phyloP scores from a whole-genome alignment of 2,888 invertebrate genomes.

The Yponomeuta plumbellus region DNA sequence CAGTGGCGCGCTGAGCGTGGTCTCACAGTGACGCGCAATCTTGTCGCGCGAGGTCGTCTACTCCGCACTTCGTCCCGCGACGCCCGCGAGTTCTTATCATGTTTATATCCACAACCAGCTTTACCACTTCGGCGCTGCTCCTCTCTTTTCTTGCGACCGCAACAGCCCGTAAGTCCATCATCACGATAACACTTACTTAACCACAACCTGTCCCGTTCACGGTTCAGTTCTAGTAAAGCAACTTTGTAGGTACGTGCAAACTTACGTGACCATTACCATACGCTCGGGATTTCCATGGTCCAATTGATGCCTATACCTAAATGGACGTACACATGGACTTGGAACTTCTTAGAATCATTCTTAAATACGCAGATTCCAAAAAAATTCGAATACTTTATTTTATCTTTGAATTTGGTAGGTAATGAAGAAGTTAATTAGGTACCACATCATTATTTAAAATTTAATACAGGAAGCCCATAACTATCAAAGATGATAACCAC shows the following conservation, averaged over 20 bases:
- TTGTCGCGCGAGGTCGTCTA: conserved; percentile 19
- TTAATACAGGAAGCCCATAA: background rate
- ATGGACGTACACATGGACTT: background rate
- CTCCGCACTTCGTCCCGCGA: conserved; percentile 15
- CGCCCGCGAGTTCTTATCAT: conserved; percentile 18
- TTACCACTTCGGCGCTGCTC: conserved; percentile 17
- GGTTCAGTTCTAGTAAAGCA: background rate
- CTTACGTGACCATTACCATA: background rate
- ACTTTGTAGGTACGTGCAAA: background rate
- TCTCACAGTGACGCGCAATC: conserved; percentile 15
- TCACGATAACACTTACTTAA: background rate
- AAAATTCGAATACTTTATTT: too few relatives aligned
- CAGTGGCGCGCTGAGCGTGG: background rate
- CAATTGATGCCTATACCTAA: background rate
- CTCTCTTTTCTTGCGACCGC: conserved; percentile 16
- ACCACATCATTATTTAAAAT: too few relatives aligned
- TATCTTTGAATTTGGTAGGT: too few relatives aligned
- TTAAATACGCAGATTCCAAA: too few relatives aligned
- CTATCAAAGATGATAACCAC: background rate
- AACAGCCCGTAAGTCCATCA: conserved; percentile 21
- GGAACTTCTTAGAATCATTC: background rate
- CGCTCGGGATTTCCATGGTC: conserved; percentile 20
- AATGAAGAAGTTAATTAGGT: too few relatives aligned
- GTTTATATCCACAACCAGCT: conserved; percentile 17
- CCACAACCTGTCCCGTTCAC: background rate